Evolutionary conservation across 2,888 invertebrate species (phyloP).

Genomic region (Noctua janthina): DNA sequence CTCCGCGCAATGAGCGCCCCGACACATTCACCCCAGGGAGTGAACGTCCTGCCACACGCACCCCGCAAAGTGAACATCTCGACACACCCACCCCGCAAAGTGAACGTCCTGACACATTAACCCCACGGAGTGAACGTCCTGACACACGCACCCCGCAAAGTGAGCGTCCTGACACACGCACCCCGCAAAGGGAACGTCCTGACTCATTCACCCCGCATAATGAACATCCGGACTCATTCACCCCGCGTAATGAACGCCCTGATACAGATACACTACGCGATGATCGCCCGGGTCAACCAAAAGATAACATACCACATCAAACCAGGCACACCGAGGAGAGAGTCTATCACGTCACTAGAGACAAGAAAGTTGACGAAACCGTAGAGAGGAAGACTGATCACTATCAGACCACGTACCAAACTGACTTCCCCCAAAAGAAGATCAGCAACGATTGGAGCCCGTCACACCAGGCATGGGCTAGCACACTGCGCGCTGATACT

Average conservation of each 20-base stretch:
- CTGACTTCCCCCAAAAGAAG: slow-evolving; percentile 89
- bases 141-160: slow-evolving; percentile 17
- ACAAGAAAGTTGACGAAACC: slow-evolving; percentile 76
- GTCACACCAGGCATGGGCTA: slow-evolving; percentile 94
- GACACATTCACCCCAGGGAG: slow-evolving; percentile 15
- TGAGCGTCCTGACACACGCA: slow-evolving; percentile 24
- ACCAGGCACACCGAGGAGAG: slow-evolving; percentile 72
- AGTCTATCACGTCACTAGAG: slow-evolving; percentile 70
- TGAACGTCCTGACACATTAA: slow-evolving; percentile 24
- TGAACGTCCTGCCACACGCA: not conserved
- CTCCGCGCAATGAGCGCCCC: slow-evolving; percentile 3
- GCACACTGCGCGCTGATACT: slow-evolving; percentile 92
- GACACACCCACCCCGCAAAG: not conserved
- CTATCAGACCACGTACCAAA: slow-evolving; percentile 91
- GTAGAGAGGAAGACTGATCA: slow-evolving; percentile 82
- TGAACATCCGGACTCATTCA: slow-evolving; percentile 24
- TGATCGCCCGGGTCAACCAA: slow-evolving; percentile 55
- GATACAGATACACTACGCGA: slow-evolving; percentile 55
- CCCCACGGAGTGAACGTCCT: slow-evolving; percentile 1
- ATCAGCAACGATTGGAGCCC: slow-evolving; percentile 93
- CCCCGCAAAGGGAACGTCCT: not conserved
- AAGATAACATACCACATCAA: slow-evolving; percentile 66
- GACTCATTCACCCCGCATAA: not conserved
- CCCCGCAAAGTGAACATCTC: not conserved
- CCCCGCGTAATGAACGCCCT: slow-evolving; percentile 4